A percentile compares a stretch with the other conserved stretches of the same genome.
Conservation (phyloP, 2,113 vertebrate species). For the Setophaga kirtlandii region DNA sequence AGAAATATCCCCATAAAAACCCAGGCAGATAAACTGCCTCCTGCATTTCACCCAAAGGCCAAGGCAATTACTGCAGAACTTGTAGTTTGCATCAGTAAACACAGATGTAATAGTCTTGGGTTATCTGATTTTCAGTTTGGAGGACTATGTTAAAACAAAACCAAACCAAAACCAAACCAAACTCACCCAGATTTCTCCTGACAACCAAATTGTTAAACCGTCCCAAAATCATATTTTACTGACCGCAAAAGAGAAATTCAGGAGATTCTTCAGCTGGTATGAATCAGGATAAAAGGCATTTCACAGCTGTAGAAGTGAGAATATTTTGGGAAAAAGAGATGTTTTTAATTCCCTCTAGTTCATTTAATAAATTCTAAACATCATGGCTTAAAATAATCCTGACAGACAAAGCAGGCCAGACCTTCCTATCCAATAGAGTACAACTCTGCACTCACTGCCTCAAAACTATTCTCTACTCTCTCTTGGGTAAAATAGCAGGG, state of each 20-base stretch:
- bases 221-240: background rate
- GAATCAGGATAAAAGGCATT: background rate
- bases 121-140: background rate
- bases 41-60: background rate
- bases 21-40: background rate
- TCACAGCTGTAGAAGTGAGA: background rate
- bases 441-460: background rate
- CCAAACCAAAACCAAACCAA: background rate
- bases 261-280: background rate
- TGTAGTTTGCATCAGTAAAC: background rate
- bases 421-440: background rate
- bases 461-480: background rate
- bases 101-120: rapidly evolving
- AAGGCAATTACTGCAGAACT: background rate
- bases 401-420: background rate
- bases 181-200: background rate
- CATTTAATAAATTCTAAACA: constrained; percentile 7
- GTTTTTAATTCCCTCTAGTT: background rate
- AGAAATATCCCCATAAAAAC: background rate
- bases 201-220: background rate
- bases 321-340: background rate
- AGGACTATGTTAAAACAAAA: background rate
- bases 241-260: background rate
- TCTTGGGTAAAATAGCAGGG: background rate
- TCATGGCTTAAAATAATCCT: constrained; percentile 8